Evolutionary conservation across 2,797 vertebrate species (phyloP).

Genomic region (Parotocinclus haroldoi): DNA sequence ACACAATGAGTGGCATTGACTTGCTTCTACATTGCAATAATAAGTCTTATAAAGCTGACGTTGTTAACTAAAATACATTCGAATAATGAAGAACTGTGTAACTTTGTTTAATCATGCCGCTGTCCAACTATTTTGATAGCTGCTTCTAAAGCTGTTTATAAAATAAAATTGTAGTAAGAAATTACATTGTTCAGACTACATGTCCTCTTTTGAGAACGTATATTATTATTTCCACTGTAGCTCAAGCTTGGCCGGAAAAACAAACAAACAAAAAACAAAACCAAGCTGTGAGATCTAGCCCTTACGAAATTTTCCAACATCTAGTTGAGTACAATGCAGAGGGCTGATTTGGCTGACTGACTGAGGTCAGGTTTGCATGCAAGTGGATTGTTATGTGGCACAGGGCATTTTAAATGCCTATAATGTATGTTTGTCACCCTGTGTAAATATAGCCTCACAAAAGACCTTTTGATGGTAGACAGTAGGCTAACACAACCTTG

Average conservation of each 20-base stretch:
- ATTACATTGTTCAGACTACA: too few relatives aligned
- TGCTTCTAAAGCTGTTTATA: neutral
- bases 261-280: slow-evolving; percentile 41
- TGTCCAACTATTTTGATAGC: too few relatives aligned
- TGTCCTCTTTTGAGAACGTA: too few relatives aligned
- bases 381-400: slow-evolving; percentile 55
- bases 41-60: neutral
- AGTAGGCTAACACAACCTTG: slow-evolving; percentile 1
- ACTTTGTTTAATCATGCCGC: too few relatives aligned
- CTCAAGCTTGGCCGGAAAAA: too few relatives aligned
- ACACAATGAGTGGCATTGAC: neutral
- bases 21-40: neutral
- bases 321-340: slow-evolving; percentile 63
- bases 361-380: slow-evolving; percentile 66
- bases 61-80: neutral
- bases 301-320: slow-evolving; percentile 71
- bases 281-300: slow-evolving; percentile 57
- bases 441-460: slow-evolving; percentile 44
- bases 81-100: neutral
- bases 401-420: slow-evolving; percentile 53
- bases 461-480: slow-evolving; percentile 25
- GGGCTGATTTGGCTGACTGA: slow-evolving; percentile 55
- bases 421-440: slow-evolving; percentile 51
- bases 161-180: neutral
- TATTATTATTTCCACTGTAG: too few relatives aligned